A percentile compares a stretch with the other conserved stretches of the same genome.
phyloP scores from a whole-genome alignment of 1,140 invertebrate species.

The Hestina assimilis region DNA sequence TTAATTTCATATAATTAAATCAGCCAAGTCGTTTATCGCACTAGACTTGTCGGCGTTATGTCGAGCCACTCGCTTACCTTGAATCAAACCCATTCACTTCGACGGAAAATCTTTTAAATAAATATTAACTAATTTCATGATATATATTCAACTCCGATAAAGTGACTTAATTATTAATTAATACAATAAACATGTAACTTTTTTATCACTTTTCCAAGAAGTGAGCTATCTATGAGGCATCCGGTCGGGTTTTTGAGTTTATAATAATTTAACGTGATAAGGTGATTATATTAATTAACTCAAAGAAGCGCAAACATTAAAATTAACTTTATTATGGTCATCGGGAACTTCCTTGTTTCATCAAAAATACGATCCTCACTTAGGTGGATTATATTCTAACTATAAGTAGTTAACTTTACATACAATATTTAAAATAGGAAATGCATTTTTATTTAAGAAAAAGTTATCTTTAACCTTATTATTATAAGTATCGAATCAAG shows the following conservation, averaged over 20 bases:
- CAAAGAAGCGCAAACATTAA: too few relatives aligned
- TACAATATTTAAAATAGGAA: too few relatives aligned
- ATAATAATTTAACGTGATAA: not conserved
- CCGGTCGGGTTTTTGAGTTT: not conserved
- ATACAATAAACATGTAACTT: not conserved
- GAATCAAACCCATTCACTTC: conserved; percentile 19
- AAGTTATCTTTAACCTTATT: too few relatives aligned
- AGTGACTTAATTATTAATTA: not conserved
- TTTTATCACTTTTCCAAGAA: not conserved
- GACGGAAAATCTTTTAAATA: conserved; percentile 12
- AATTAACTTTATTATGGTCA: too few relatives aligned
- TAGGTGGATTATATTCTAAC: too few relatives aligned
- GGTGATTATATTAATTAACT: too few relatives aligned
- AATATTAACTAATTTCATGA: not conserved
- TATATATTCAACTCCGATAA: not conserved
- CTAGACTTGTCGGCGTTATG: conserved; percentile 19
- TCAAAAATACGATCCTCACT: too few relatives aligned
- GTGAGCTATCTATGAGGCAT: not conserved
- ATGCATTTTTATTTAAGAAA: too few relatives aligned
- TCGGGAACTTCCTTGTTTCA: too few relatives aligned
- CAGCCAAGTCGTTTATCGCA: conserved; percentile 1
- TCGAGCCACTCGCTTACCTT: conserved; percentile 19
- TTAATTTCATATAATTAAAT: not conserved
- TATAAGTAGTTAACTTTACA: too few relatives aligned
- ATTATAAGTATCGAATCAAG: too few relatives aligned